Conservation (phyloP, 2,113 vertebrate genomes). For the Danio rerio region GRCz12tu NC_133191.1:25689001-25689500, state of each 20-base stretch:
- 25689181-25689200: not conserved
- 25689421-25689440: not conserved
- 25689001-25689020: not conserved
- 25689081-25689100: conserved; percentile 40
- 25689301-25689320: not conserved
- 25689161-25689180: not conserved
- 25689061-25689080: not conserved
- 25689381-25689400: not conserved
- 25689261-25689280: not conserved
- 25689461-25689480: not conserved
- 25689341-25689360: not conserved
- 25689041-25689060: not conserved
- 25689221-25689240: not conserved
- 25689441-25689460: not conserved
- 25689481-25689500: not conserved
- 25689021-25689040: not conserved
- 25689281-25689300: not conserved
- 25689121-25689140: conserved; percentile 17
- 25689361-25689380: not conserved
- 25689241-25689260: not conserved
- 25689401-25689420: not conserved
- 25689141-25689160: not conserved
- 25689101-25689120: conserved; percentile 40
- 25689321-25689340: not conserved
- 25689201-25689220: not conserved